Evolutionary conservation across 2,797 vertebrate genomes (phyloP).

Genomic region (Sebastes hubbsi): DNA sequence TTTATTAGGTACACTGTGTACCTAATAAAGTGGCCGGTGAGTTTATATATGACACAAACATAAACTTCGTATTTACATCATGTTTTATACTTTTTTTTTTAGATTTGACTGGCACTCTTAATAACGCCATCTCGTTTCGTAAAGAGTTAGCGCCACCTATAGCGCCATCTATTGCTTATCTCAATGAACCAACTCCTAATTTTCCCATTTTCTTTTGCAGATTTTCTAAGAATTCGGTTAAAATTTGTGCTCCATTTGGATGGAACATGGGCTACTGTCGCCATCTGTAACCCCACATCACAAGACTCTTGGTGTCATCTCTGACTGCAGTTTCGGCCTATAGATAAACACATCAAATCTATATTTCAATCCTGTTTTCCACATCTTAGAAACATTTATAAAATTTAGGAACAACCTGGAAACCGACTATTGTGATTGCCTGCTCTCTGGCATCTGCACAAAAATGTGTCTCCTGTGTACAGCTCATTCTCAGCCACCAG

Average conservation of each 20-base stretch:
- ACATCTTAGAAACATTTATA: not conserved
- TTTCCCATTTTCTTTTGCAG: not conserved
- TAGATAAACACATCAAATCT: not conserved
- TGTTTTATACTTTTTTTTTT: not conserved
- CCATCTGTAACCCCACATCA: not conserved
- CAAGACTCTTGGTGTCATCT: not conserved
- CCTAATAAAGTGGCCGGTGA: no score
- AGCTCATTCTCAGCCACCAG: not conserved
- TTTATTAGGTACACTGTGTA: no score
- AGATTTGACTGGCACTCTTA: no score
- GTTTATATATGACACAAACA: not conserved
- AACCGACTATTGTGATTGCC: not conserved
- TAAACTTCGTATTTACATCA: not conserved
- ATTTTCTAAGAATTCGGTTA: not conserved
- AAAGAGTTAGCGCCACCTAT: not conserved
- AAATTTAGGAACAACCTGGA: not conserved
- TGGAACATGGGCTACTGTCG: not conserved
- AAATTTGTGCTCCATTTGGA: not conserved
- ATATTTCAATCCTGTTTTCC: not conserved
- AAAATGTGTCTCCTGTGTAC: not conserved
- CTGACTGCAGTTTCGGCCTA: not conserved
- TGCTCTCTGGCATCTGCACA: not conserved
- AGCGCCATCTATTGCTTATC: not conserved
- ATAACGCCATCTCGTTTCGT: not conserved
- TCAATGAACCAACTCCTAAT: not conserved